Percentiles rank a stretch among this genome's conserved stretches.
These are phyloP conservation scores for Lithobates sylvaticus DNA, from an alignment of 2,797 vertebrate species.

Conservation along the genomic window DNA sequence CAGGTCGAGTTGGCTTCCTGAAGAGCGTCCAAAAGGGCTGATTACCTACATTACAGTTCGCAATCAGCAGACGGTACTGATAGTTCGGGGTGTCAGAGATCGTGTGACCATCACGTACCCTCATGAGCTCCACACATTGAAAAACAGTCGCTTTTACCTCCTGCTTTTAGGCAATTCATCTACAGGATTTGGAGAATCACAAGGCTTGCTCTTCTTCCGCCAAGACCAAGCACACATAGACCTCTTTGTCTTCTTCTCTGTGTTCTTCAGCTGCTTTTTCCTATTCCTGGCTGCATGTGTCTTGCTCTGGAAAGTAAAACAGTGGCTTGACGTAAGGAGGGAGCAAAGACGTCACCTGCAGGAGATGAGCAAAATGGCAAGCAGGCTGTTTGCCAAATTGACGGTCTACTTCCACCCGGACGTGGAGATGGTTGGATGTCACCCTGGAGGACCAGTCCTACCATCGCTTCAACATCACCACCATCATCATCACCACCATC, in stretches of 20 bases:
- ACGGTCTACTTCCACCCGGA: constrained; percentile 90
- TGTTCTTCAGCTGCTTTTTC: constrained; percentile 97
- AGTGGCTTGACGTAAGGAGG: constrained; percentile 85
- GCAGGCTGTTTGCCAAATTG: constrained; percentile 92
- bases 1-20: constrained; percentile 68
- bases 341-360: constrained; percentile 92
- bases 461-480: constrained; percentile 56
- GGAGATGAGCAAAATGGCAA: constrained; percentile 98
- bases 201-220: constrained; percentile 91
- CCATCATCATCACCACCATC: constrained; percentile 67
- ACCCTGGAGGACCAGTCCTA: constrained; percentile 73
- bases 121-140: constrained; percentile 89
- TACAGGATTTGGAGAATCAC: constrained; percentile 76
- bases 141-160: constrained; percentile 93
- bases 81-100: constrained; percentile 85
- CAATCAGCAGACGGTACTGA: constrained; percentile 85
- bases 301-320: constrained; percentile 94
- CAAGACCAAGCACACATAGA: constrained; percentile 97
- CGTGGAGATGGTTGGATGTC: constrained; percentile 82
- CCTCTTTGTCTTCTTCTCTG: constrained; percentile 96
- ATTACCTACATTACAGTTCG: constrained; percentile 91
- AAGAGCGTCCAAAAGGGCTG: constrained; percentile 84
- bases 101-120: constrained; percentile 94
- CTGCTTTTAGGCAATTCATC: constrained; percentile 86
- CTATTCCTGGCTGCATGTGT: constrained; percentile 93